Percentiles rank a stretch among this genome's conserved stretches.
Evolutionary conservation across 1,140 invertebrate species (phyloP).

Genomic region (Drosophila pseudoobscura): DNA sequence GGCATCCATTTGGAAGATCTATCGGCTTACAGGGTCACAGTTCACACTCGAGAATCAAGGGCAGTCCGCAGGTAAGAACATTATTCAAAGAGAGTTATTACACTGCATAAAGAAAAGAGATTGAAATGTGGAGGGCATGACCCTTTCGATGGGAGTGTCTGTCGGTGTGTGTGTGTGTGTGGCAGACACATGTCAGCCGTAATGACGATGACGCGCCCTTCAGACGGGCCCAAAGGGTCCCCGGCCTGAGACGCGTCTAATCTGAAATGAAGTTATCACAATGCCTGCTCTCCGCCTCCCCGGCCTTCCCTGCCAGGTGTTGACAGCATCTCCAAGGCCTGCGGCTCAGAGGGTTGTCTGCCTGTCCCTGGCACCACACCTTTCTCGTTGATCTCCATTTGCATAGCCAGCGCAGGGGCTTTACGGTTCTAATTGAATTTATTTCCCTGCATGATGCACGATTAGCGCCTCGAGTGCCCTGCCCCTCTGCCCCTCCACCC

Average conservation of each 20-base stretch:
- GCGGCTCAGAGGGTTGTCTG: conserved; percentile 14
- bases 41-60: conserved; percentile 1
- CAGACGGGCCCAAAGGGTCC: conserved; percentile 37
- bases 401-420: conserved; percentile 38
- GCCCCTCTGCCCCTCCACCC: conserved; percentile 18
- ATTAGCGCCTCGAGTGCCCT: conserved; percentile 41
- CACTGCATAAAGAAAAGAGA: conserved; percentile 36
- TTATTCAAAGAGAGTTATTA: conserved; percentile 15
- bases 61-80: not conserved
- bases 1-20: conserved; percentile 2
- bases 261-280: conserved; percentile 55
- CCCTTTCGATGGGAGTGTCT: conserved; percentile 35
- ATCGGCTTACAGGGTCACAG: not conserved
- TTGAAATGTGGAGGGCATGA: conserved; percentile 40
- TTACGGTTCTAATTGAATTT: conserved; percentile 61
- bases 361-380: conserved; percentile 26
- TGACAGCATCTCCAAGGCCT: conserved; percentile 22
- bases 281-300: not conserved
- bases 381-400: conserved; percentile 26
- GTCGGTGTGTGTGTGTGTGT: not conserved
- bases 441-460: conserved; percentile 50
- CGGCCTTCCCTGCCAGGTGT: conserved; percentile 31
- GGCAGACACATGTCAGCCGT: conserved; percentile 51
- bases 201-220: conserved; percentile 30
- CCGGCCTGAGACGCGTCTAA: conserved; percentile 9